phyloP scores from a whole-genome alignment of 2,797 vertebrate genomes.

The Poeciliopsis presidionis region DNA sequence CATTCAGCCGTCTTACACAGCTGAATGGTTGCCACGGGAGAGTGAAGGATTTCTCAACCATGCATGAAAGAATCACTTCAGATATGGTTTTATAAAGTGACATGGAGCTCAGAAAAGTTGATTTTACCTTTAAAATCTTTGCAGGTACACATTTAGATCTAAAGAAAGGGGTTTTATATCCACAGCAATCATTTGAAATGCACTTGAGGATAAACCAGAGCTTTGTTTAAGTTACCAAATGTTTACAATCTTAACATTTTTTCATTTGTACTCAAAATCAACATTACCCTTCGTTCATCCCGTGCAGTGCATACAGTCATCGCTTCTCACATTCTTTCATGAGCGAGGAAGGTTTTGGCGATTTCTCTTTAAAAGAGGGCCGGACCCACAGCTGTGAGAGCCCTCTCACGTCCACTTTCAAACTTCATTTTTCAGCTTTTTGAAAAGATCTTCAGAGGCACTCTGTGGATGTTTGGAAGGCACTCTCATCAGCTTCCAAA shows the following conservation, averaged over 20 bases:
- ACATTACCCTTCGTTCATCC: not conserved
- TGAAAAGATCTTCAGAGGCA: conserved; percentile 59
- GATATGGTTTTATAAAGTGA: too few species aligned
- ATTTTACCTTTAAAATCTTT: too few species aligned
- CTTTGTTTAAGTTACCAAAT: not conserved
- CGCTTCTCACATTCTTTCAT: conserved; percentile 2
- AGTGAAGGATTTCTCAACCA: too few species aligned
- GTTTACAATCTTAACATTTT: not conserved
- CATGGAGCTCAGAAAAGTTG: too few species aligned
- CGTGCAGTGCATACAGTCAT: not conserved
- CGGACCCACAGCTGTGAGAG: conserved; percentile 55
- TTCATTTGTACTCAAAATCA: not conserved
- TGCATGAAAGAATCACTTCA: too few species aligned
- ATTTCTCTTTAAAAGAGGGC: conserved; percentile 71
- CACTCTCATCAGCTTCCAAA: conserved; percentile 68
- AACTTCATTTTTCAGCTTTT: conserved; percentile 66
- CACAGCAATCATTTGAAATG: not conserved
- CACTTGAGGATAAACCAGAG: not conserved
- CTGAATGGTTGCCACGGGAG: too few species aligned
- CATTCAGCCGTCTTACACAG: too few species aligned
- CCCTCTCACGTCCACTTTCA: conserved; percentile 64
- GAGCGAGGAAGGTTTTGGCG: conserved; percentile 47
- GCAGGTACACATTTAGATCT: not conserved
- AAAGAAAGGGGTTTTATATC: not conserved
- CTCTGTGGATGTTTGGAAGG: conserved; percentile 61